These are phyloP conservation scores for Darevskia nairensis DNA, from an alignment of 2,797 vertebrate genomes.

Conservation along the genomic window DNA sequence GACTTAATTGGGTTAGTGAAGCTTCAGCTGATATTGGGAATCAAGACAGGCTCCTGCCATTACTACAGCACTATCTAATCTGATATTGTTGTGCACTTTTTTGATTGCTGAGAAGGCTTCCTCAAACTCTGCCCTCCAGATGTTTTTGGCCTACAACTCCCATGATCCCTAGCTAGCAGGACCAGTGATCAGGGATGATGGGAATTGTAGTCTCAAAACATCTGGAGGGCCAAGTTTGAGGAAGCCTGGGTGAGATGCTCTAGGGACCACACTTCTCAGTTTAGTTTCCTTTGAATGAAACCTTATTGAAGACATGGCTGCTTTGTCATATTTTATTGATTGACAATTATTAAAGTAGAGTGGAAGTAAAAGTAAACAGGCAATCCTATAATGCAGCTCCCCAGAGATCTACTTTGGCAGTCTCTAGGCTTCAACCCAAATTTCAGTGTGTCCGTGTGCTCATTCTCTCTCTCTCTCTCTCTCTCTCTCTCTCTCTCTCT, in stretches of 20 bases:
- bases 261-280: neutral
- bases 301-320: neutral
- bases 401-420: neutral
- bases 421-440: neutral
- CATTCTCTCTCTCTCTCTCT: no score
- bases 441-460: neutral
- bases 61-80: no score
- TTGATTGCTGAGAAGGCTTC: no score
- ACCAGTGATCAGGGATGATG: no score
- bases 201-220: no score
- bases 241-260: neutral
- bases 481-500: no score
- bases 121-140: no score
- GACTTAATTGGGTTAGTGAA: no score
- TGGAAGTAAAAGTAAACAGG: neutral
- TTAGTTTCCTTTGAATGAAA: neutral
- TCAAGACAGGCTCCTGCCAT: neutral
- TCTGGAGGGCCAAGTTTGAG: no score
- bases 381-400: neutral
- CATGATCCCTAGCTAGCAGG: no score
- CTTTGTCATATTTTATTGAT: neutral
- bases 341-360: neutral
- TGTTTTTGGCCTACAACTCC: no score
- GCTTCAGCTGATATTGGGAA: neutral
- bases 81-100: no score